A percentile compares a stretch with the other conserved stretches of the same genome.
phyloP scores from a whole-genome alignment of 1,140 invertebrate species.

The Procambarus virginalis region DNA sequence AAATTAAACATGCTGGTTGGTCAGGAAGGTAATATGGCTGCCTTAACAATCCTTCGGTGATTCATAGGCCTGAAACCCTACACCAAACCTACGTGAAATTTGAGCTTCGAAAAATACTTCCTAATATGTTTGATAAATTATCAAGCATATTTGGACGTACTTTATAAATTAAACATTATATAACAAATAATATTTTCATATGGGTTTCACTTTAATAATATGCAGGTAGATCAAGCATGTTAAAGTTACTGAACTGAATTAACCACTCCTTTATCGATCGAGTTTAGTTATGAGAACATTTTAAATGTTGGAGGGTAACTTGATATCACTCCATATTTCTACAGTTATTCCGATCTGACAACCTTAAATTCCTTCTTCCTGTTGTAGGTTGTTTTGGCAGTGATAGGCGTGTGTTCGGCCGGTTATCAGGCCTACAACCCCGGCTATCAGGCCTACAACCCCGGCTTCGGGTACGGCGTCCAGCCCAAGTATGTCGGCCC shows the following conservation, averaged over 20 bases:
- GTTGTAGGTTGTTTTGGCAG: conserved; percentile 29
- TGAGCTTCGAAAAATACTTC: too few species aligned
- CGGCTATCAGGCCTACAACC: neutral
- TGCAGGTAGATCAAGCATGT: neutral
- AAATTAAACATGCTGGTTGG: neutral
- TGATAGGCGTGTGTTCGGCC: conserved; percentile 41
- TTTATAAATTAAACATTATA: too few species aligned
- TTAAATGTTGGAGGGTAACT: neutral
- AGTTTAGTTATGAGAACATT: neutral
- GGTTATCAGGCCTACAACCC: conserved; percentile 21
- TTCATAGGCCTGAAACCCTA: too few species aligned
- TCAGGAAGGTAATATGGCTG: neutral
- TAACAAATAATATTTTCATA: too few species aligned
- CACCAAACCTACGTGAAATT: too few species aligned
- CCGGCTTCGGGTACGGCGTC: neutral
- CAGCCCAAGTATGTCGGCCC: conserved; percentile 40
- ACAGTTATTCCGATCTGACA: neutral
- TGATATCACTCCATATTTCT: neutral
- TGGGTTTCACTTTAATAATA: neutral
- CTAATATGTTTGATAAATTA: too few species aligned
- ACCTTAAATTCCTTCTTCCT: too few species aligned
- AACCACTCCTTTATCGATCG: too few species aligned
- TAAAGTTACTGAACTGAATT: too few species aligned
- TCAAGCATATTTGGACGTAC: too few species aligned
- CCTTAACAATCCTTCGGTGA: neutral